A percentile compares a stretch with the other conserved stretches of the same genome.
phyloP scores from a whole-genome alignment of 2,113 vertebrate species.

The Eudyptes chrysolophus region DNA sequence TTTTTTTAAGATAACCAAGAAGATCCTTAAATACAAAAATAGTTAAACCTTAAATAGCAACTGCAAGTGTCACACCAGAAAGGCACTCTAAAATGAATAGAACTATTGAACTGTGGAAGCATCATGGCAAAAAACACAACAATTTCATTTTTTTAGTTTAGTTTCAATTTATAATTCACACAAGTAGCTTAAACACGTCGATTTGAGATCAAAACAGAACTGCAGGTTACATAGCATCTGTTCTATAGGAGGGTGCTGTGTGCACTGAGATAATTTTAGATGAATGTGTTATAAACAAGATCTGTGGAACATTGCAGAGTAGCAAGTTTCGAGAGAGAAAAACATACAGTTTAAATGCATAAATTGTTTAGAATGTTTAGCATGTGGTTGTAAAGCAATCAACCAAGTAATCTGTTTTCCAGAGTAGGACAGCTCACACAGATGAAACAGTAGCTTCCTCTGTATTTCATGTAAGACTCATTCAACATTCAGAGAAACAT shows the following conservation, averaged over 20 bases:
- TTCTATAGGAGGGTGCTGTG: slow-evolving; percentile 78
- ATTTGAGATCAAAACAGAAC: slow-evolving; percentile 82
- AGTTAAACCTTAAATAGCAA: slow-evolving; percentile 45
- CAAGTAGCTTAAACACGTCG: slow-evolving; percentile 77
- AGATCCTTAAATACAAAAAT: slow-evolving; percentile 12
- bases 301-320: slow-evolving; percentile 75
- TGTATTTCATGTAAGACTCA: background rate
- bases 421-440: slow-evolving; percentile 13
- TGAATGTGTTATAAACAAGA: slow-evolving; percentile 85
- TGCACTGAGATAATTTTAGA: slow-evolving; percentile 84
- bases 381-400: slow-evolving; percentile 71
- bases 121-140: slow-evolving; percentile 46
- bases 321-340: slow-evolving; percentile 72
- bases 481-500: background rate
- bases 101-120: slow-evolving; percentile 24
- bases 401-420: slow-evolving; percentile 54
- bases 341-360: slow-evolving; percentile 74
- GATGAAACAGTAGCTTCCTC: slow-evolving; percentile 47
- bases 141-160: slow-evolving; percentile 67
- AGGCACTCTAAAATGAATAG: background rate
- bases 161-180: slow-evolving; percentile 78
- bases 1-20: slow-evolving; percentile 13
- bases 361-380: slow-evolving; percentile 78
- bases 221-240: slow-evolving; percentile 81
- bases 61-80: background rate